A percentile compares a stretch with the other conserved stretches of the same genome.
Evolutionary conservation across 1,140 invertebrate genomes (phyloP).

Genomic region (Ostrea edulis): DNA sequence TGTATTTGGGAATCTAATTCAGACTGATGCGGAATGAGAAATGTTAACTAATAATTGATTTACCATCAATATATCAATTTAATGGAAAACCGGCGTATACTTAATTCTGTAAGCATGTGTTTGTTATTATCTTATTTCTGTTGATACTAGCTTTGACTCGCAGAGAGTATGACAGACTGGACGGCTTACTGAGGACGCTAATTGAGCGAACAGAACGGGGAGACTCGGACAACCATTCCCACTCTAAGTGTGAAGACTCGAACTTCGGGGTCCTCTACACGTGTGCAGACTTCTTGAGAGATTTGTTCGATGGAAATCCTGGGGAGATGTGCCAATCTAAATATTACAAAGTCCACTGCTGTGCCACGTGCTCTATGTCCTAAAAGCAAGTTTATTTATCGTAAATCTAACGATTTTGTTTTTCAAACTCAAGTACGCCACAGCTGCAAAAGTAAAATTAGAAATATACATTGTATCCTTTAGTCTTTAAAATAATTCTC

Average conservation of each 20-base stretch:
- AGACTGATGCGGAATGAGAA: too few species aligned
- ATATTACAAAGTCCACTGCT: constrained; percentile 21
- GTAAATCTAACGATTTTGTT: background rate
- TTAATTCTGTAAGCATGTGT: too few species aligned
- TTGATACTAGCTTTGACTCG: background rate
- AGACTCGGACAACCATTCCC: background rate
- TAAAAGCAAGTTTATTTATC: background rate
- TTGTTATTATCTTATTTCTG: background rate
- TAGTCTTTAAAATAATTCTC: too few species aligned
- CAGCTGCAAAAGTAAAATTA: too few species aligned
- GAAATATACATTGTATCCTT: too few species aligned
- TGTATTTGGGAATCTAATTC: too few species aligned
- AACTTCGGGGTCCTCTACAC: background rate
- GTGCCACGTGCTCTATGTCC: background rate
- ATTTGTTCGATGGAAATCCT: background rate
- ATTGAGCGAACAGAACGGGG: background rate
- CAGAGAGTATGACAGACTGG: background rate
- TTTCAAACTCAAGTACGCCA: too few species aligned
- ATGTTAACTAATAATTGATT: too few species aligned
- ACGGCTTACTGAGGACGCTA: background rate
- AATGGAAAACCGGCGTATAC: too few species aligned
- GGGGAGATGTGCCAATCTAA: background rate
- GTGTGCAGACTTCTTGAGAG: background rate
- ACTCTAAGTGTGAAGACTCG: background rate
- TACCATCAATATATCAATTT: too few species aligned